phyloP scores from a whole-genome alignment of 2,797 vertebrate genomes.

The Labroides dimidiatus region DNA sequence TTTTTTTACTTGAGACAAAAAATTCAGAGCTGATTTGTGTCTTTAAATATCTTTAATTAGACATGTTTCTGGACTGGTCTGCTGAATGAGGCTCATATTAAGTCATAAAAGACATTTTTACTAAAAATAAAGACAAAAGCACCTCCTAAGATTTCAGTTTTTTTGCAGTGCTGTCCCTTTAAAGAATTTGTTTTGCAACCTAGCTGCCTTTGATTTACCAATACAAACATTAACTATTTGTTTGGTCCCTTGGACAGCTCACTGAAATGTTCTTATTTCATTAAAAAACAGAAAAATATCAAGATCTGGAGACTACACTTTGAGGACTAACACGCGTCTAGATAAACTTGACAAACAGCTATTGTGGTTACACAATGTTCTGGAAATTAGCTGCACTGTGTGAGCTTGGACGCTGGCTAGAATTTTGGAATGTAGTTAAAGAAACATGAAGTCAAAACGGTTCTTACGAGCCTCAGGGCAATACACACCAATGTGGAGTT shows the following conservation, averaged over 20 bases:
- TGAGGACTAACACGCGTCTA: background rate
- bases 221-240: background rate
- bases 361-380: slow-evolving; percentile 6
- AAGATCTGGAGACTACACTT: background rate
- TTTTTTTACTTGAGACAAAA: no score
- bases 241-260: background rate
- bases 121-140: no score
- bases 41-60: no score
- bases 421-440: background rate
- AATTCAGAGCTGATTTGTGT: no score
- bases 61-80: no score
- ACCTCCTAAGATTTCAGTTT: no score
- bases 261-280: background rate
- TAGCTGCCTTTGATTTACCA: no score
- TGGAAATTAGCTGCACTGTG: background rate
- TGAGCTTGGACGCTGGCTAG: background rate
- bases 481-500: slow-evolving; percentile 15
- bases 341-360: slow-evolving; percentile 9
- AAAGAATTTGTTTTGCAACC: no score
- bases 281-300: background rate
- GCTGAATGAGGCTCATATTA: no score
- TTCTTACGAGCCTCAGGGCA: slow-evolving; percentile 9
- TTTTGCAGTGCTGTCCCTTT: no score
- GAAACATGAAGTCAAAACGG: background rate
- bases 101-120: no score